These are phyloP conservation scores for Pseudomyrmex pallidus DNA, from an alignment of 1,140 invertebrate species.

Conservation along the genomic window DNA sequence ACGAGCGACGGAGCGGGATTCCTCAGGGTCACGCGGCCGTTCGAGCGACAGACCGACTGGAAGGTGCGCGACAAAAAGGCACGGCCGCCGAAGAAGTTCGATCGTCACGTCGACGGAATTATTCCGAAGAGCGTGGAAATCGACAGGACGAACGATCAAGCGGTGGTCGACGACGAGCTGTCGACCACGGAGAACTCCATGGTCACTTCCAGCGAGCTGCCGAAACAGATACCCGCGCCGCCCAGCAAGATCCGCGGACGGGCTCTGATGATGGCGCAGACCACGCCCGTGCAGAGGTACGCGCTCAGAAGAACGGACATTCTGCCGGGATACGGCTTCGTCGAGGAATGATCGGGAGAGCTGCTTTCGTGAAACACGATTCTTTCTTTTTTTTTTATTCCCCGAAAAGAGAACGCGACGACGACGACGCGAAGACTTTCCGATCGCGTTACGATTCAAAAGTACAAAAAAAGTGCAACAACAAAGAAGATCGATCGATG, in stretches of 20 bases:
- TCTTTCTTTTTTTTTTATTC: too few relatives aligned
- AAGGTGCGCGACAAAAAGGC: constrained; percentile 52
- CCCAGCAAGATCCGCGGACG: constrained; percentile 76
- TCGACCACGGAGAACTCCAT: constrained; percentile 78
- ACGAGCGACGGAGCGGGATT: constrained; percentile 66
- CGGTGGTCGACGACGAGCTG: constrained; percentile 45
- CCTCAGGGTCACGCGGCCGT: constrained; percentile 63
- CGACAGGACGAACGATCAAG: constrained; percentile 31
- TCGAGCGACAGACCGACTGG: constrained; percentile 60
- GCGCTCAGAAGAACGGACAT: constrained; percentile 74
- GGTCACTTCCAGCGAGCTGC: constrained; percentile 83
- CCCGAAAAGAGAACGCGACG: not conserved
- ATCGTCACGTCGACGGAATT: constrained; percentile 46
- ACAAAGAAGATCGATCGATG: too few relatives aligned
- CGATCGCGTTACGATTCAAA: not conserved
- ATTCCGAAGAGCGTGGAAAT: not conserved
- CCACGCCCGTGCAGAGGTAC: constrained; percentile 79
- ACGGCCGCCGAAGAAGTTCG: constrained; percentile 64
- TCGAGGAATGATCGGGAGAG: constrained; percentile 64
- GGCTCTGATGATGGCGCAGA: constrained; percentile 73
- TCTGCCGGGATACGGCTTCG: constrained; percentile 72
- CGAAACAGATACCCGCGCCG: constrained; percentile 84
- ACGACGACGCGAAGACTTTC: not conserved
- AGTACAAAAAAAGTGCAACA: not conserved
- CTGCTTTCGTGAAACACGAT: not conserved